Conservation (phyloP, 2,888 invertebrate species). For the Melolontha melolontha region DNA sequence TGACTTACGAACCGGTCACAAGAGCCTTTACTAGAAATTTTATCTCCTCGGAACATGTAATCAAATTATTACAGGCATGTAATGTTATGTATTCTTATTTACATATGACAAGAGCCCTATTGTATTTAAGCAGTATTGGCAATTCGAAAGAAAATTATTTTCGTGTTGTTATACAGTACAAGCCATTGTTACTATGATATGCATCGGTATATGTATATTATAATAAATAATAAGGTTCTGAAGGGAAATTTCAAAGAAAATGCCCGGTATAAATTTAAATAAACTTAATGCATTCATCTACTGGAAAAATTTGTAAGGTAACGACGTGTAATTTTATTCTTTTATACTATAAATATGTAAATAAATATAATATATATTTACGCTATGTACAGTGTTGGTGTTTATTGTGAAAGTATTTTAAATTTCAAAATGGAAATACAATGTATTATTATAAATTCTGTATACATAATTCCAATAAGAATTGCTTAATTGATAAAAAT, state of each 20-base stretch:
- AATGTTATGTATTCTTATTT: conserved; percentile 56
- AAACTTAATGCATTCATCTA: neutral
- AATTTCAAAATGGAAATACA: too few relatives aligned
- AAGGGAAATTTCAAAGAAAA: conserved; percentile 37
- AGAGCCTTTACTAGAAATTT: conserved; percentile 40
- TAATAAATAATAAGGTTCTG: conserved; percentile 58
- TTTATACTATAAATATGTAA: too few relatives aligned
- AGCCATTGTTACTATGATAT: conserved; percentile 61
- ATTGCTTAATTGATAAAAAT: too few relatives aligned
- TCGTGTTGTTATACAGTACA: conserved; percentile 62
- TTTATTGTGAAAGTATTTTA: too few relatives aligned
- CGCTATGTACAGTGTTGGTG: too few relatives aligned
- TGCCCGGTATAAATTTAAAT: conserved; percentile 30
- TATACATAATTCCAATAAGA: too few relatives aligned
- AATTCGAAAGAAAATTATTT: conserved; percentile 63
- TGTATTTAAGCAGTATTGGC: conserved; percentile 63
- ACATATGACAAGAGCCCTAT: conserved; percentile 63
- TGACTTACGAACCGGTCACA: conserved; percentile 31
- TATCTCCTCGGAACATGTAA: conserved; percentile 44
- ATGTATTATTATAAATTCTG: too few relatives aligned
- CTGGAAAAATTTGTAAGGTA: too few relatives aligned
- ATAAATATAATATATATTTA: too few relatives aligned
- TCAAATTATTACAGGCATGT: conserved; percentile 47
- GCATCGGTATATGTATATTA: conserved; percentile 60
- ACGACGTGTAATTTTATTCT: too few relatives aligned